phyloP scores from a whole-genome alignment of 1,140 invertebrate genomes.

The Apolygus lucorum region DNA sequence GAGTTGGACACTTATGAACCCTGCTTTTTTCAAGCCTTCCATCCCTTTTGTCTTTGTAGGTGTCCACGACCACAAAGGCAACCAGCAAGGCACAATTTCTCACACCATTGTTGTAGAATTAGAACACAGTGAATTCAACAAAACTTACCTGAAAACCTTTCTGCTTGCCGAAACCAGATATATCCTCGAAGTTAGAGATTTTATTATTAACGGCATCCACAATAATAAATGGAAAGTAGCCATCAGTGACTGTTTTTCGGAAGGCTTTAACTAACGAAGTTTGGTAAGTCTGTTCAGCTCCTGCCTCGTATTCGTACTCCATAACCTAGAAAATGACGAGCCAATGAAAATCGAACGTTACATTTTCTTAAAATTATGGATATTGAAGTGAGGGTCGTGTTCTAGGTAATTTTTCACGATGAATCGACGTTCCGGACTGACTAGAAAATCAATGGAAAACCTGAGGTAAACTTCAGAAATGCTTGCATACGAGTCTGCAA shows the following conservation, averaged over 20 bases:
- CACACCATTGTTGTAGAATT: conserved; percentile 10
- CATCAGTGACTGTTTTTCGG: conserved; percentile 83
- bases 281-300: conserved; percentile 72
- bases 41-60: too few species aligned
- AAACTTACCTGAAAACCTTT: conserved; percentile 75
- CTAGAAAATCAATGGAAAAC: too few species aligned
- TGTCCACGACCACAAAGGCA: background rate
- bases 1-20: too few species aligned
- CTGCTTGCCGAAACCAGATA: conserved; percentile 78
- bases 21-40: too few species aligned
- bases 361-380: too few species aligned
- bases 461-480: too few species aligned
- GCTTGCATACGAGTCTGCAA: too few species aligned
- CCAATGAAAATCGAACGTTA: too few species aligned
- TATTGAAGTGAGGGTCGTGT: too few species aligned
- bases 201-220: conserved; percentile 80
- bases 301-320: conserved; percentile 84
- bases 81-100: background rate
- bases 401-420: too few species aligned
- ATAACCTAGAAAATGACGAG: conserved; percentile 55
- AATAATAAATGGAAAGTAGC: conserved; percentile 88
- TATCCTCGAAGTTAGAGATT: conserved; percentile 71
- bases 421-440: too few species aligned
- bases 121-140: background rate
- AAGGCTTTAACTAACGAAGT: conserved; percentile 79